A percentile compares a stretch with the other conserved stretches of the same genome.
These are phyloP conservation scores for Coreius guichenoti DNA, from an alignment of 2,797 vertebrate species.

Conservation along the genomic window DNA sequence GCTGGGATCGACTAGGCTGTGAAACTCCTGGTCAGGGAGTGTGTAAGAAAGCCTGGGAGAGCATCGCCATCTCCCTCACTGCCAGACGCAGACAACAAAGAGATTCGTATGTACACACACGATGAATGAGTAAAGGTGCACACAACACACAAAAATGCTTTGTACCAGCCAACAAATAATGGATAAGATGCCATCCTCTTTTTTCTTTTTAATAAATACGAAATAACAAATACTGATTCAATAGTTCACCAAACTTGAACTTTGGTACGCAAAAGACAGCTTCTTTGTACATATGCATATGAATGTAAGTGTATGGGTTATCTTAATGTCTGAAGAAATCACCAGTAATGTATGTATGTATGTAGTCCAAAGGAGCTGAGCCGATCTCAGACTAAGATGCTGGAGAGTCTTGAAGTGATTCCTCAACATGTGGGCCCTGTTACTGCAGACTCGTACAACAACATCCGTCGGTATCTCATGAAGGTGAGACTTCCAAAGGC, in stretches of 20 bases:
- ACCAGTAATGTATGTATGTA: constrained; percentile 2
- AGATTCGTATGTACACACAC: constrained; percentile 74
- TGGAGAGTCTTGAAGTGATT: constrained; percentile 88
- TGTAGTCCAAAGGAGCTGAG: constrained; percentile 81
- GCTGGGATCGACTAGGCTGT: constrained; percentile 86
- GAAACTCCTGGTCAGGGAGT: constrained; percentile 83
- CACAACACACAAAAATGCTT: not conserved
- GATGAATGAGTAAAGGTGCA: not conserved
- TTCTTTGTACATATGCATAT: not conserved
- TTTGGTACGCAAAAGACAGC: not conserved
- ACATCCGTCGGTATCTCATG: constrained; percentile 84
- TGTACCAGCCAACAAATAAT: not conserved
- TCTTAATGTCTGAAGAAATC: not conserved
- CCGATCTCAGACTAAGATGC: constrained; percentile 84
- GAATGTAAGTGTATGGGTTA: not conserved
- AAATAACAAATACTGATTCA: constrained; percentile 4
- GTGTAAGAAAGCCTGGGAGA: constrained; percentile 86
- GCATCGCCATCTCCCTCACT: constrained; percentile 86
- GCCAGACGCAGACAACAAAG: constrained; percentile 80
- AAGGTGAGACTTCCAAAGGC: constrained; percentile 68
- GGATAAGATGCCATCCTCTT: not conserved
- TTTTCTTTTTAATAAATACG: not conserved
- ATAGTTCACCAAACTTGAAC: not conserved
- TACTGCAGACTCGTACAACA: constrained; percentile 84
- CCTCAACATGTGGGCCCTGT: constrained; percentile 83